Percentiles rank a stretch among this genome's conserved stretches.
Evolutionary conservation across 2,113 vertebrate species (phyloP).

Genomic region (Dissostichus mawsoni): DNA sequence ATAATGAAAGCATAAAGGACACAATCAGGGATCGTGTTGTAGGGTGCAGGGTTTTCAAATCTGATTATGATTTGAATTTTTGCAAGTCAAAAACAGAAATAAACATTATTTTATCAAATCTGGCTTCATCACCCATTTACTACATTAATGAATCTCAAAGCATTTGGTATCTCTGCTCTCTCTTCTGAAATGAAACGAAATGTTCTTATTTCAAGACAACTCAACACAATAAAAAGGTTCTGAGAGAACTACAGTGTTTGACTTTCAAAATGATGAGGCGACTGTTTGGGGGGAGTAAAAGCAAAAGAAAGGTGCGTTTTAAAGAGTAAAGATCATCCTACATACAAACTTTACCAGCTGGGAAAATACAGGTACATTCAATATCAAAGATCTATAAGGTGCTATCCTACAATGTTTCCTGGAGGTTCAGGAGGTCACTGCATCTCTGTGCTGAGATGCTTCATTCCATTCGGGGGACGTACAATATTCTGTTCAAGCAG

Average conservation of each 20-base stretch:
- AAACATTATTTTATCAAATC: constrained; percentile 17
- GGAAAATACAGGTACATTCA: constrained; percentile 83
- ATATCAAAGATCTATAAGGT: constrained; percentile 89
- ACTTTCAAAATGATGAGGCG: constrained; percentile 61
- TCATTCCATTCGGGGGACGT: constrained; percentile 67
- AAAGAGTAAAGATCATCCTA: constrained; percentile 79
- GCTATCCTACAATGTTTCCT: constrained; percentile 82
- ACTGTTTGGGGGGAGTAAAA: constrained; percentile 57
- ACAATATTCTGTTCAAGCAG: constrained; percentile 59
- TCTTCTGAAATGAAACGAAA: constrained; percentile 11
- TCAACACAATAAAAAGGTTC: constrained; percentile 55
- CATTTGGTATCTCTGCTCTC: constrained; percentile 27
- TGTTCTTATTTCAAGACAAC: constrained; percentile 35
- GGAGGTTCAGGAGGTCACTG: constrained; percentile 68
- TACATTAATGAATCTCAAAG: constrained; percentile 45
- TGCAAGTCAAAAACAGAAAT: constrained; percentile 23
- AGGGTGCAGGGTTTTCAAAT: constrained; percentile 20
- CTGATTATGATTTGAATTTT: constrained; percentile 31
- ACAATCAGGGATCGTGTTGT: constrained; percentile 15
- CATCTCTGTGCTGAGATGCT: constrained; percentile 76
- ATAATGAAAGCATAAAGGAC: constrained; percentile 32
- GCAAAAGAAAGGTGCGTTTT: constrained; percentile 87
- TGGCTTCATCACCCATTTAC: constrained; percentile 21
- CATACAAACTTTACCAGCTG: constrained; percentile 80
- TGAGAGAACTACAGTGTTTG: constrained; percentile 64